Evolutionary conservation across 2,113 vertebrate species (phyloP).

Genomic region (Pongo abelii): DNA sequence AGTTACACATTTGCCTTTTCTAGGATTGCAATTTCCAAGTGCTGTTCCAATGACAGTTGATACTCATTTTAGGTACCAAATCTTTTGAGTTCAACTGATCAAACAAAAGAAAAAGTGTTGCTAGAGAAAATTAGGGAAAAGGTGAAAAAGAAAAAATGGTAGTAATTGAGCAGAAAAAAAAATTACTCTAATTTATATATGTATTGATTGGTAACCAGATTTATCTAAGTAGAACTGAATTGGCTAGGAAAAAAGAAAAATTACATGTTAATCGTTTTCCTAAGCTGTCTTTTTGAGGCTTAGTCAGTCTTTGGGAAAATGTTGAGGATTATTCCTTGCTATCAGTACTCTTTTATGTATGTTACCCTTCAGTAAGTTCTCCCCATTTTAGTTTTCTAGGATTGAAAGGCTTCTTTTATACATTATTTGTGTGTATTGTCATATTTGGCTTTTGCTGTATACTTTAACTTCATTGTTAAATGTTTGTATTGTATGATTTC

Average conservation of each 20-base stretch:
- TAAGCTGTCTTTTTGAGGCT: not conserved
- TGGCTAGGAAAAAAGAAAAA: not conserved
- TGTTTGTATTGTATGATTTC: constrained; percentile 38
- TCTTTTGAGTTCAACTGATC: constrained; percentile 66
- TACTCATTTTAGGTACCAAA: constrained; percentile 53
- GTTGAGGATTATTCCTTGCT: not conserved
- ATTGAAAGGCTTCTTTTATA: constrained; percentile 49
- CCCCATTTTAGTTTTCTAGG: constrained; percentile 34
- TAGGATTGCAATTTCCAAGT: constrained; percentile 67
- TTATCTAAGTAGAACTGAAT: not conserved
- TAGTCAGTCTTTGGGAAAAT: not conserved
- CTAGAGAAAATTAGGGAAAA: constrained; percentile 34
- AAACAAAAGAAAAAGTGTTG: constrained; percentile 72
- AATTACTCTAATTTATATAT: not conserved
- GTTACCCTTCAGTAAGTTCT: not conserved
- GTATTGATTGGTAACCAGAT: not conserved
- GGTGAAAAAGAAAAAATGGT: not conserved
- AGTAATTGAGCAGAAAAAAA: not conserved
- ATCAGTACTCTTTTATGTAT: not conserved
- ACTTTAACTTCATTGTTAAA: constrained; percentile 21
- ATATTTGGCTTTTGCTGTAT: constrained; percentile 1
- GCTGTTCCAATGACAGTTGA: constrained; percentile 62
- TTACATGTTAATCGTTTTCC: not conserved
- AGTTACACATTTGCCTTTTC: constrained; percentile 47
- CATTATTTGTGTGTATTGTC: not conserved